Evolutionary conservation across 2,888 invertebrate species (phyloP).

Genomic region (Rotaria sp.): DNA sequence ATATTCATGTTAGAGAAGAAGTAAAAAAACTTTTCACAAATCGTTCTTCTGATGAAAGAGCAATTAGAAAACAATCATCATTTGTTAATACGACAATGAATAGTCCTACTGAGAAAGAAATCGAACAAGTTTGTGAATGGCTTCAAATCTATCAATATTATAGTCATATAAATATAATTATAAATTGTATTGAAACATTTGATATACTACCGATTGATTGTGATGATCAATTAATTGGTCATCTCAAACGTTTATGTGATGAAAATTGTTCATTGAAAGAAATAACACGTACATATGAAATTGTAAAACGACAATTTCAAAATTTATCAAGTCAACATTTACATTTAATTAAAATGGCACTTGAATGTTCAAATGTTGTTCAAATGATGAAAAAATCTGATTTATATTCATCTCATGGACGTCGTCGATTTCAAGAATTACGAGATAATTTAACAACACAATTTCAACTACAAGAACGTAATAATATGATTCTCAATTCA

Average conservation of each 20-base stretch:
- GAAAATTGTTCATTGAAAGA: background rate
- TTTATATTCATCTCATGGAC: background rate
- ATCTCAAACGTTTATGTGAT: background rate
- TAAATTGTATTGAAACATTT: constrained; percentile 19
- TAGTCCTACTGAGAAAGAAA: background rate
- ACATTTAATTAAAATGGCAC: constrained; percentile 1
- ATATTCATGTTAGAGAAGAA: background rate
- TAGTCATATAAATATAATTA: constrained; percentile 16
- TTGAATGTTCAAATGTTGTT: background rate
- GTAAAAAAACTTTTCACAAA: background rate
- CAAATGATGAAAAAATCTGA: background rate
- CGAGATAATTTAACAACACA: constrained; percentile 28
- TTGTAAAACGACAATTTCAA: background rate
- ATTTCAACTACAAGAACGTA: constrained; percentile 29
- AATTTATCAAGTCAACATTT: background rate
- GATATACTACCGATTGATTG: background rate
- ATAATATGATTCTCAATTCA: constrained; percentile 25
- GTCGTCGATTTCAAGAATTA: constrained; percentile 25
- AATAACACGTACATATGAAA: background rate
- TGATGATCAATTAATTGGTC: background rate
- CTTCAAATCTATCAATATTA: constrained; percentile 28
- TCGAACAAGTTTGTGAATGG: constrained; percentile 28
- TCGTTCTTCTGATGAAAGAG: background rate
- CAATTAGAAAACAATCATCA: background rate
- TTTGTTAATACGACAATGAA: background rate